Base-by-base conservation (phyloP, 2,797 vertebrate species). In the Neolamprologus multifasciatus region DNA sequence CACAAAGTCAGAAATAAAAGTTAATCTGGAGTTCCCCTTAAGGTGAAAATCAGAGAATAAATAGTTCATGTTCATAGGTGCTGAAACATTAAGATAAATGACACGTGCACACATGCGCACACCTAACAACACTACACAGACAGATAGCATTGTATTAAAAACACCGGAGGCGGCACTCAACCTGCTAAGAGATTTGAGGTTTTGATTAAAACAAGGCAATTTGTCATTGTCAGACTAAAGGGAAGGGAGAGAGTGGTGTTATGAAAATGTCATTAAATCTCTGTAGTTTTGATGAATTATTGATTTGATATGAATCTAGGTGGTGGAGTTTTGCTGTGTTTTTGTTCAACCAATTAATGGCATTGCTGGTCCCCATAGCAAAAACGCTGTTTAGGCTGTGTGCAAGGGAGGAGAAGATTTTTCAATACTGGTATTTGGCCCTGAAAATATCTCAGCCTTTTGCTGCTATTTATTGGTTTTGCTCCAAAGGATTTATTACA, bases 221-320 rank as follows among this genome's bases (percentile, higher is more conserved):
- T 87, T 93, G 89, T 94, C 93, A 93, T 82, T 91, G 91, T 92
- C 92, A 94, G 83, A 88, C 86, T 54, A 84, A 86, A 87, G 87
- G 84, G 89, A 93, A 69, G 83, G 74, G 86, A 87, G 85, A 85
- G 85, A 83, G 86, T 84, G 77, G 77, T 86, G 89, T 89, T 92
- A 91, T 93, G 91, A 93, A 95, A 95, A 94, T 93, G 95, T 93
- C 87, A 93, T 95, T 93, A 94, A 92, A 94, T 94, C 85, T 92
- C 88, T 91, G 93, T 91, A 91, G 93, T 89, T 94, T 91, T 95
- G 91, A 96, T 96, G 92, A 95, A 95, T 94, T 96, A 95, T 94
- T 94, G 94, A 95, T 96, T 93, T 81, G 86, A 92, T 88, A 88
- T 84, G 91, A 94, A 93, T 93, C 86, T 89, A 55, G 71, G 79